Base-by-base conservation (phyloP, 2,797 vertebrate species). In the Oreonectes daqikongensis region DNA sequence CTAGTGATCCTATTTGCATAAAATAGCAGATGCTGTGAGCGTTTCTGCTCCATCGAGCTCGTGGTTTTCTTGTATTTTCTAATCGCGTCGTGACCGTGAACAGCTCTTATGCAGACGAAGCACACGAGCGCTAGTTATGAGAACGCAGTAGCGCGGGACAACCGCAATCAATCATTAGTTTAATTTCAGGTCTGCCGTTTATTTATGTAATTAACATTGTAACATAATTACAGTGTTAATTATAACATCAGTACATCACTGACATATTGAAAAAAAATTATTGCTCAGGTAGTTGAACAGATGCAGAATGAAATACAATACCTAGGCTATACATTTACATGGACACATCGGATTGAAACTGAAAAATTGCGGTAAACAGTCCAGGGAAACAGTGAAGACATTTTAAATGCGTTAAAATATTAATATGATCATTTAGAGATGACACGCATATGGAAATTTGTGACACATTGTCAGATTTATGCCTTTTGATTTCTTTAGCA, bases 161-260 rank as follows among this genome's bases (percentile, higher is more conserved):
- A 15, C 8, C 66, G 40, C 67, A 75, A 69, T 75, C 46, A 71
- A 18, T 80, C 68, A 80, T 78, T 72, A 22, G 18, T 22, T 22
- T 78, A 67, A 71, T 78, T 78, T 57, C 71, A 75, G 53, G 44
- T 78, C 50, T 35, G 46, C 38, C 14, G 50, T 48, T 44, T 66
- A 69, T 75, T 75, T 50, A 72, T 75, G 28, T 53, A 72, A 68
- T 72, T 83, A 71, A 9, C 46, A 75, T 35, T 8, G 60, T 28
- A 48, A 48, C 14, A 28, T 74, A 75, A 77, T 75, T 67, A 55
- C 52, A 57, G 17, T 53, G 48, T 67, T 72, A 67, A 64, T 67
- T 63, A 55, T 59, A 69, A 44, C 17, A 82, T 79, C 73, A 69
- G 67, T 42, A 63, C 28, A 17, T 63, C 32, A 42, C 42, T 40